Evolutionary conservation across 2,797 vertebrate species (phyloP), one percentile per base, ranked within the genome.

Genomic region (Takifugu ocellatus): DNA sequence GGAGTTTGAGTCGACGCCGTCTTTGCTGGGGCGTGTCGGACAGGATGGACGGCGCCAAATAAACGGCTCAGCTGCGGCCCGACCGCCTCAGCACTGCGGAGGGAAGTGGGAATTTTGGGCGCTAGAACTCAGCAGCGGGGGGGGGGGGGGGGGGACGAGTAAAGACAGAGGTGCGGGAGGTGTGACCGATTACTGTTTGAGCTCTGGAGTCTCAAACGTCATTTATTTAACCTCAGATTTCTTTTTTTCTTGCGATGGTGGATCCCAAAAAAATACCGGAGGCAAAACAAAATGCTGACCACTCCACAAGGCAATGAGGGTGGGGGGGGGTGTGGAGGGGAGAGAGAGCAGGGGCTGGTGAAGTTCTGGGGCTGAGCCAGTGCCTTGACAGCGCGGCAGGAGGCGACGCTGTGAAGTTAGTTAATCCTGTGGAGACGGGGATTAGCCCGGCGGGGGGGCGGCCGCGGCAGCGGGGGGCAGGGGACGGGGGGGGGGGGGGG

Each of bases 361-460:
- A 17, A 33, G 12, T 51, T 48, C 51, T 27, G 49, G 29, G 29
- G 59, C 51, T 68, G 70, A 73, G 61, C 51, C 3, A 2, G 61
- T 63, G 80, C 66, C 72, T 73, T 82, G 81, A 84, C 77, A 77
- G 80, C 85, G 1, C 88, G 87, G 89, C 72, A 54, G 89, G 89
- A 60, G 79, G 72, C 62, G 42, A 65, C 43, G 70, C 84, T 89
- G 84, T 89, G 85, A 87, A 88, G 86, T 84, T 86, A 61, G 68
- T 78, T 91, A 91, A 92, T 91, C 89, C 86, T 33, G 71, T 74
- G 64, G 81, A 86, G 79, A 65, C 74, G 68, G 62, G 84, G 88
- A 92, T 92, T 92, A 90, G 75, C 89, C 70, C 87, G 0, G 74
- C 55, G n/a, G 87, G 88, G 68, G 56, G 61, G 21, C 3, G 42